A percentile compares a stretch with the other conserved stretches of the same genome.
phyloP scores from a whole-genome alignment of 2,797 vertebrate genomes.

The Falco novaeseelandiae region DNA sequence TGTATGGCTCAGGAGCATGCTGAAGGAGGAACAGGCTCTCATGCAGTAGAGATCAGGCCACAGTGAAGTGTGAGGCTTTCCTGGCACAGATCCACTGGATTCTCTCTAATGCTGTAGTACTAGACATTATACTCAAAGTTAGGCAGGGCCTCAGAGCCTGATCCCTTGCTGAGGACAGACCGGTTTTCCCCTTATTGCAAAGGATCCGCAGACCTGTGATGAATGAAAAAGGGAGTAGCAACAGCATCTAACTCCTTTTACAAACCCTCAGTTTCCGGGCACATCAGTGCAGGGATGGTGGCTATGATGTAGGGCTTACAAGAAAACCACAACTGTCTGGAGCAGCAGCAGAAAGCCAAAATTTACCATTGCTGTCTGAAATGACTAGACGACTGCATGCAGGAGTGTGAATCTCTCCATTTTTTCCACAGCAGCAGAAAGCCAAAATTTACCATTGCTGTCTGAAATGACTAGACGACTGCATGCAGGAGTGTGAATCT shows the following conservation, averaged over 20 bases:
- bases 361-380: not conserved
- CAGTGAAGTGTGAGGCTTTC: not conserved
- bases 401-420: not conserved
- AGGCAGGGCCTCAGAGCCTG: not conserved
- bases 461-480: not conserved
- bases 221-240: not conserved
- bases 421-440: not conserved
- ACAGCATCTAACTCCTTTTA: not conserved
- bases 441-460: not conserved
- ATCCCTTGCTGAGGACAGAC: not conserved
- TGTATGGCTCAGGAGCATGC: fast-evolving
- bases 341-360: not conserved
- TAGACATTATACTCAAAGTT: not conserved
- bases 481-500: not conserved
- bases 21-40: not conserved
- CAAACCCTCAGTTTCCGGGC: not conserved
- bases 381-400: not conserved
- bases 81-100: not conserved
- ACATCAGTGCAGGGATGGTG: not conserved
- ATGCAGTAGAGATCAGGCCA: not conserved
- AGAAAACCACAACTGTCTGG: not conserved
- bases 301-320: not conserved
- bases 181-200: not conserved
- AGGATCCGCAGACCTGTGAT: not conserved
- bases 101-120: not conserved